Evolutionary conservation across 2,797 vertebrate genomes (phyloP), one percentile per base, ranked within the genome.

Genomic region (Moxostoma hubbsi): DNA sequence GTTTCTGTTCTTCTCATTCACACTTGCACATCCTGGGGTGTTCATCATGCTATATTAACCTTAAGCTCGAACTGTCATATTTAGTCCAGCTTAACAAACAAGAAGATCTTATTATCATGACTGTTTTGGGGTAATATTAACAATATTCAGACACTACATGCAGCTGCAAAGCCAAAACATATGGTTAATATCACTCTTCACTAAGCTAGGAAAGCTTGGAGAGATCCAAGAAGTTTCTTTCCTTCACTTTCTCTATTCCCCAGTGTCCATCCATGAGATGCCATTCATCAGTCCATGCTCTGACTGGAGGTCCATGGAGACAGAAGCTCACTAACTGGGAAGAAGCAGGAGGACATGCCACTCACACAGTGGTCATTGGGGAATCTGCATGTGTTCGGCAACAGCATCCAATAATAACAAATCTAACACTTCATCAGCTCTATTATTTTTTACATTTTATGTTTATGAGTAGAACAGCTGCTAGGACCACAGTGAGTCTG

Each of bases 321-420:
- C 75, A 62, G 57, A 70, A 54, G 75, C 58, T 62, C 66, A 55
- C 76, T 78, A 55, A 55, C 50, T 71, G 58, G 50, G 58, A 24
- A 6, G 15, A 69, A 77, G 76, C 76, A 78, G 58, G 58, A 78
- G 75, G 58, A 64, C 67, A 1, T 64, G 76, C 71, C 76, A 71
- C 64, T 78, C 76, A 70, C 58, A 53, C 16, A 12, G 8, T 18
- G n/a, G 15, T 50, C 67, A 71, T 55, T 49, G 47, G 53, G 46
- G 69, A 70, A 58, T 73, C 53, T 58, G 51, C 45, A 79, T 64
- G 68, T 79, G 9, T 61, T 73, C 70, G 10, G 69, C 61, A 79
- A 79, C 77, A 72, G 61, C 69, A 78, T 64, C 76, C 76, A 63
- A 54, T 71, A 70, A 78, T 78, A 78, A 78, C 67, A 66, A 73